Conservation (phyloP, 2,113 vertebrate species). For the Scolopax mira region DNA sequence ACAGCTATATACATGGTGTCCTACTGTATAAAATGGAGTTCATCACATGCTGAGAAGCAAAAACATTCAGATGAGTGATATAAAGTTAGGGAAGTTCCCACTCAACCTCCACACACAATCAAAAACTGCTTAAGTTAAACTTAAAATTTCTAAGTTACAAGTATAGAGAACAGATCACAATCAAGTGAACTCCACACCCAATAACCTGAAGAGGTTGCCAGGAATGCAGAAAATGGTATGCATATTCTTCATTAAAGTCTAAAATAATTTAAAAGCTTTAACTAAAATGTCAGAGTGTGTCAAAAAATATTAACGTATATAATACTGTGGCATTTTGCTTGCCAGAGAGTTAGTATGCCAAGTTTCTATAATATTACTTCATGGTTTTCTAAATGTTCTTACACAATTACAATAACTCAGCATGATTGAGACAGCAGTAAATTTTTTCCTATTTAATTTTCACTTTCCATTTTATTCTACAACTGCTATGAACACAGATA, state of each 20-base stretch:
- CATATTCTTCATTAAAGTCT: background rate
- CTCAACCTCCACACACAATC: background rate
- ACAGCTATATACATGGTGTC: background rate
- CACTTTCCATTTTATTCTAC: conserved; percentile 7
- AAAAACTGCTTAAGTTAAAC: background rate
- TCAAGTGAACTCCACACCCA: background rate
- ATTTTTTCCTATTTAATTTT: conserved; percentile 41
- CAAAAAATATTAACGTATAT: conserved; percentile 46
- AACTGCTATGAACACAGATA: background rate
- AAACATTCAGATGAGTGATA: background rate
- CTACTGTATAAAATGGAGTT: background rate
- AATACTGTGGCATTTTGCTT: background rate
- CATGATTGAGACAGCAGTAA: conserved; percentile 32
- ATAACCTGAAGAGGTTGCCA: background rate
- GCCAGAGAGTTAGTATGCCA: conserved; percentile 20
- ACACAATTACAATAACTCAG: conserved; percentile 49
- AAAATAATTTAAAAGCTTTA: conserved; percentile 33
- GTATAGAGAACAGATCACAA: background rate
- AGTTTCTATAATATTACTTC: conserved; percentile 14
- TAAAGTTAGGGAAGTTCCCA: background rate
- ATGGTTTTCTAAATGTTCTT: conserved; percentile 44
- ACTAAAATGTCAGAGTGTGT: conserved; percentile 9
- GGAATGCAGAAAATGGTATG: background rate
- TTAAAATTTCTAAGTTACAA: background rate
- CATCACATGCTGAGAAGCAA: background rate